Evolutionary conservation across 64 coral and sea anemone species (phyloP), one percentile per base, ranked within the genome.

Genomic region (Dendronephthya gigantea): DNA sequence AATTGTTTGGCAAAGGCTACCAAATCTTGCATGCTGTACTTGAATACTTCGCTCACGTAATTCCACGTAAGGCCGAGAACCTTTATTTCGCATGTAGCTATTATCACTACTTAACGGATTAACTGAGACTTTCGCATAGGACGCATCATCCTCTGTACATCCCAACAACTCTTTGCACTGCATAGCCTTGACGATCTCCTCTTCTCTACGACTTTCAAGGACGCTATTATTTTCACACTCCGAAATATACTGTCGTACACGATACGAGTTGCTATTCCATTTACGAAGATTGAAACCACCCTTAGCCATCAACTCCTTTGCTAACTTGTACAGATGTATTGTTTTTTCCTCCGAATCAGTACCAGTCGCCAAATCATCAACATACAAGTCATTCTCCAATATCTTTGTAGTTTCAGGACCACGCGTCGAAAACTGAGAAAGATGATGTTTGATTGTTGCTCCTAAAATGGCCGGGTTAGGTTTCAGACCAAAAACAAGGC

Each of bases 361-460:
- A 12, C 66, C 66, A 32, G 66, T 70, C 27, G 17, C 66, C 27
- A 70, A n/a, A 70, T 70, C 66, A 8, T 70, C 66, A 70, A 70
- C 66, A 70, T 70, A 70, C 7, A 70, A n/a, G 30, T 70, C 66
- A 32, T 70, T 70, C 66, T 70, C n/a, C n/a, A n/a, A n/a, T n/a
- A n/a, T n/a, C n/a, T n/a, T n/a, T n/a, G n/a, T n/a, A n/a, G n/a
- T n/a, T n/a, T n/a, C n/a, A n/a, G n/a, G n/a, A n/a, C n/a, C n/a
- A n/a, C n/a, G n/a, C n/a, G n/a, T n/a, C n/a, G 30, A 32, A n/a
- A 9, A 70, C 7, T 8, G 8, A 11, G 66, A 70, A 70, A 70
- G 66, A 32, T 70, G 66, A 70, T 70, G 30, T n/a, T 22, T 70
- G 8, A 70, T 70, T n/a, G 66, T 70, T 8, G 66, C 66, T 8